Conservation (phyloP, 2,797 vertebrate genomes). For the Knipowitschia caucasica region DNA sequence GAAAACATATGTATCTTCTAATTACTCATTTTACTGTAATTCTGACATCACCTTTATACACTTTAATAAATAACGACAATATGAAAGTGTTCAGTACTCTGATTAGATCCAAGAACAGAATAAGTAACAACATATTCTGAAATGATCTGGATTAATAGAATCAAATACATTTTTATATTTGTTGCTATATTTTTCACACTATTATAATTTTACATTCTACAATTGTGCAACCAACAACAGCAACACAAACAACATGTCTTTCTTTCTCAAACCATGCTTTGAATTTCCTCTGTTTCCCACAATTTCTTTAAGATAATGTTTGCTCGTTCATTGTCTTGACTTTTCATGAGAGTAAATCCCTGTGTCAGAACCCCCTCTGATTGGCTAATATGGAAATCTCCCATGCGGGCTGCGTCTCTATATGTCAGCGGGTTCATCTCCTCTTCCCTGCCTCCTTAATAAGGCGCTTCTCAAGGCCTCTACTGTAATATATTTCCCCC, state of each 20-base stretch:
- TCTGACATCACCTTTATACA: too few species aligned
- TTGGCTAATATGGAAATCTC: constrained; percentile 74
- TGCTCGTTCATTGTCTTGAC: constrained; percentile 52
- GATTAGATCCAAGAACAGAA: too few species aligned
- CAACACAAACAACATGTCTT: constrained; percentile 50
- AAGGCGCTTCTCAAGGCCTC: constrained; percentile 74
- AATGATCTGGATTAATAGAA: too few species aligned
- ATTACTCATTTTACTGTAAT: too few species aligned
- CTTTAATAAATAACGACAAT: too few species aligned
- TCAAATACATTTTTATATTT: too few species aligned
- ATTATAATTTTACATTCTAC: too few species aligned
- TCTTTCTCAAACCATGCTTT: constrained; percentile 26
- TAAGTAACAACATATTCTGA: too few species aligned
- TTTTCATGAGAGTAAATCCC: constrained; percentile 50
- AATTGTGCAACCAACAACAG: constrained; percentile 32
- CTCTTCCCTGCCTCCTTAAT: constrained; percentile 77
- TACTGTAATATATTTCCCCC: constrained; percentile 82
- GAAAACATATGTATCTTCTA: too few species aligned
- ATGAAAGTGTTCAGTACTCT: too few species aligned
- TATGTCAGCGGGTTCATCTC: constrained; percentile 67
- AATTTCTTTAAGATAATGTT: constrained; percentile 35
- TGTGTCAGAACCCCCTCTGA: constrained; percentile 58
- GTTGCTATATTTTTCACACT: too few species aligned
- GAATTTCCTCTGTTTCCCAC: neutral
- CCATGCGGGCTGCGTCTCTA: constrained; percentile 50